Percentiles rank a stretch among this genome's conserved stretches.
Conservation (phyloP, 2,113 vertebrate species). For the Syngnathus typhle region DNA sequence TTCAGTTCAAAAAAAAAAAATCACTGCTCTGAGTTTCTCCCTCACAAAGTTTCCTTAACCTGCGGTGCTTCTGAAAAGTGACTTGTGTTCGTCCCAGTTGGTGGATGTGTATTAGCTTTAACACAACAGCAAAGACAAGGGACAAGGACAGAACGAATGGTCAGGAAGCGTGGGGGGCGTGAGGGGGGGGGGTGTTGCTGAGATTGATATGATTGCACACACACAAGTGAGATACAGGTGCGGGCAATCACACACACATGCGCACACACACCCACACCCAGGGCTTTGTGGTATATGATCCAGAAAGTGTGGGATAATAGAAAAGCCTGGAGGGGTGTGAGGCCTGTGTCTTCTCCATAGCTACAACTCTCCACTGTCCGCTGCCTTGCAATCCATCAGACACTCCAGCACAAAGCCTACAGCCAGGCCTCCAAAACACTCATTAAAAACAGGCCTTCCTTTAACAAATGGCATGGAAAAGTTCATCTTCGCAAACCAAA, state of each 20-base stretch:
- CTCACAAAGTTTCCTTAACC: constrained; percentile 12
- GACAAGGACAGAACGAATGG: background rate
- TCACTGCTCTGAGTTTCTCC: background rate
- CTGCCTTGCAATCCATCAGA: constrained; percentile 51
- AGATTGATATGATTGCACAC: constrained; percentile 27
- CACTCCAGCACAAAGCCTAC: constrained; percentile 33
- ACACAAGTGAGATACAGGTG: constrained; percentile 19
- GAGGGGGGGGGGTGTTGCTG: constrained; percentile 10
- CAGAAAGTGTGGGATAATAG: constrained; percentile 63
- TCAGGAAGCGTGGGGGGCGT: too few relatives aligned
- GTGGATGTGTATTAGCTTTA: constrained; percentile 37
- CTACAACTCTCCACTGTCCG: constrained; percentile 59
- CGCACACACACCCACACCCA: constrained; percentile 22
- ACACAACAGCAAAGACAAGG: constrained; percentile 13
- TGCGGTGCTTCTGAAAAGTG: constrained; percentile 16
- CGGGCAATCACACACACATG: constrained; percentile 20
- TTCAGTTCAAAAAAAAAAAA: background rate
- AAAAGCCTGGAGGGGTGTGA: constrained; percentile 55
- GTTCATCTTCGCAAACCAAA: constrained; percentile 7
- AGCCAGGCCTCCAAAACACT: constrained; percentile 42
- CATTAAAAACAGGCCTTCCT: constrained; percentile 27
- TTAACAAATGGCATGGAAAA: constrained; percentile 8
- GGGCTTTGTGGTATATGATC: constrained; percentile 60
- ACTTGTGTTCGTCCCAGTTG: constrained; percentile 34
- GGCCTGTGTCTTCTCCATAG: constrained; percentile 58